Conservation (phyloP, 1,140 invertebrate species). For the Bombus haemorrhoidalis region DNA sequence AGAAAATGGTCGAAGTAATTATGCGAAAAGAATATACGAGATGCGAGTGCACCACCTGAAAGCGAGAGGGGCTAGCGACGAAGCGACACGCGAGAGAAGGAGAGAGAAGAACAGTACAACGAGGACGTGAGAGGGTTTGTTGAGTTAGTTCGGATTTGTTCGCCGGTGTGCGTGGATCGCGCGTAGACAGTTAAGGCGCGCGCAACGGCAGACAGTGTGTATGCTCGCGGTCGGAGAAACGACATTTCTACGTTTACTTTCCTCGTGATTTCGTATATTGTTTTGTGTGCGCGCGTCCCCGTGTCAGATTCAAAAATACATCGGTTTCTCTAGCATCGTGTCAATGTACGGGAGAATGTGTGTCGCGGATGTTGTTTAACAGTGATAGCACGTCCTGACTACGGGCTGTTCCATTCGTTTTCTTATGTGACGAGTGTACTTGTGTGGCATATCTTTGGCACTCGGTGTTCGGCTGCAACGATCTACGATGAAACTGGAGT, state of each 20-base stretch:
- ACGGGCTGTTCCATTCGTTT: conserved; percentile 50
- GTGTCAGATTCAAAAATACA: conserved; percentile 6
- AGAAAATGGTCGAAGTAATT: background rate
- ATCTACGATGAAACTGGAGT: conserved; percentile 81
- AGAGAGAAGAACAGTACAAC: conserved; percentile 50
- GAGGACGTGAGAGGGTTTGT: conserved; percentile 40
- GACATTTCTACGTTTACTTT: conserved; percentile 21
- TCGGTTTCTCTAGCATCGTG: background rate
- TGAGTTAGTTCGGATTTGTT: conserved; percentile 77
- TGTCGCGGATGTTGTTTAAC: conserved; percentile 56
- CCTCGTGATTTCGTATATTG: conserved; percentile 13
- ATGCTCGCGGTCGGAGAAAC: conserved; percentile 5
- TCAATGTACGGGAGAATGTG: conserved; percentile 51
- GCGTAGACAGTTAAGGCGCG: conserved; percentile 50
- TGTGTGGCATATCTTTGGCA: conserved; percentile 44
- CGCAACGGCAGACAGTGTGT: conserved; percentile 38
- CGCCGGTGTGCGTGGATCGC: conserved; percentile 69
- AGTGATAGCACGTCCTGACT: conserved; percentile 60
- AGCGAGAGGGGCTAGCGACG: conserved; percentile 45
- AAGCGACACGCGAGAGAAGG: conserved; percentile 14
- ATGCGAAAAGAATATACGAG: background rate
- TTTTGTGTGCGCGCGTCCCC: background rate
- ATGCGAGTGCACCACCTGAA: conserved; percentile 51
- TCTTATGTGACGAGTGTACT: conserved; percentile 70
- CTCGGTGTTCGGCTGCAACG: conserved; percentile 22